Evolutionary conservation across 2,888 invertebrate species (phyloP).

Genomic region (Agelastica alni): DNA sequence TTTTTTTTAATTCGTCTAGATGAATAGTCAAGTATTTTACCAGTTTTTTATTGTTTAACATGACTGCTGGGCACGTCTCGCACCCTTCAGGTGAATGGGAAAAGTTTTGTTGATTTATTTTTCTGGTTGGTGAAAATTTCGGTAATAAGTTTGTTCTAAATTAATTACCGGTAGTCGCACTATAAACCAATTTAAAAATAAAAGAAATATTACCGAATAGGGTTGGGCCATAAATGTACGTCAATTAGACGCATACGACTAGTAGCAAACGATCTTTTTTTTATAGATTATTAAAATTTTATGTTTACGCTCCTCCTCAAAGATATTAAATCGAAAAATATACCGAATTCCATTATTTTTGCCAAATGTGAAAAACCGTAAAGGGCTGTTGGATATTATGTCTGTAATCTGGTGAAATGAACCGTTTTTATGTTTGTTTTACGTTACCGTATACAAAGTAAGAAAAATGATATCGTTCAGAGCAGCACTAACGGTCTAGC

Average conservation of each 20-base stretch:
- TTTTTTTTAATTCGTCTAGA: too few relatives aligned
- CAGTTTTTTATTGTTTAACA: too few relatives aligned
- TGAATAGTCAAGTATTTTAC: too few relatives aligned
- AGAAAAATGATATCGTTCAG: too few relatives aligned
- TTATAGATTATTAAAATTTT: constrained; percentile 24
- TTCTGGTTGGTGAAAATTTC: too few relatives aligned
- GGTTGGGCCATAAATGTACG: constrained; percentile 7
- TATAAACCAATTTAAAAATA: constrained; percentile 2
- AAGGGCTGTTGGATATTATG: constrained; percentile 17
- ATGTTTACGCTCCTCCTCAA: constrained; percentile 18
- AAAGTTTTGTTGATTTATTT: too few relatives aligned
- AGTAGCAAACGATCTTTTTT: constrained; percentile 15
- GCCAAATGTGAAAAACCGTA: constrained; percentile 22
- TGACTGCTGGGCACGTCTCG: too few relatives aligned
- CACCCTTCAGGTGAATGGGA: too few relatives aligned
- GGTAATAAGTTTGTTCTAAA: too few relatives aligned
- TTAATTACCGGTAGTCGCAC: too few relatives aligned
- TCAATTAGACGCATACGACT: constrained; percentile 13
- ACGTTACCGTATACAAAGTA: too few relatives aligned
- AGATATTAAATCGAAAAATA: constrained; percentile 19
- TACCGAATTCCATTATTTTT: constrained; percentile 21
- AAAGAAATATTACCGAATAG: constrained; percentile 3
- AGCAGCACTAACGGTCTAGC: too few relatives aligned
- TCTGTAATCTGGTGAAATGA: constrained; percentile 17
- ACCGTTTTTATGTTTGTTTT: constrained; percentile 12